Conservation (phyloP, 2,113 vertebrate species). For the Xenopus tropicalis region DNA sequence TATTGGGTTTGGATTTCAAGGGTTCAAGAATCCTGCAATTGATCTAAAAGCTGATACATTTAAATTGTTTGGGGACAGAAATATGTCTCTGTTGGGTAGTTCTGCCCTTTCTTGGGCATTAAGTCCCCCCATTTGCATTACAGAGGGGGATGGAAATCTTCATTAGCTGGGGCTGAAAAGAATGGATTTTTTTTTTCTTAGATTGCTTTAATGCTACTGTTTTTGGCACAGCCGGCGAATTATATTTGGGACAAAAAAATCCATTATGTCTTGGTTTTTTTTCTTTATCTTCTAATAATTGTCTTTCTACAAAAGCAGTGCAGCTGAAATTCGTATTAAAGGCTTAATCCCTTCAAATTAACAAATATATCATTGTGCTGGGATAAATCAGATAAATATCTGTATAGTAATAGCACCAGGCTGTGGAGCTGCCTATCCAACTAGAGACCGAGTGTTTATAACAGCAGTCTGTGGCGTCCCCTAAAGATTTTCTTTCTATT, state of each 20-base stretch:
- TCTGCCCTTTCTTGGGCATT: conserved; percentile 17
- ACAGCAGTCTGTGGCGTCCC: too few species aligned
- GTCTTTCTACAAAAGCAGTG: neutral
- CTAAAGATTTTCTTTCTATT: too few species aligned
- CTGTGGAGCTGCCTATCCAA: too few species aligned
- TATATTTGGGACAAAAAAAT: conserved; percentile 33
- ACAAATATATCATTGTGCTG: neutral
- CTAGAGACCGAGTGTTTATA: too few species aligned
- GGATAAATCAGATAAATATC: too few species aligned
- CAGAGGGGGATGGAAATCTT: conserved; percentile 35
- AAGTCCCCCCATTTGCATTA: conserved; percentile 38
- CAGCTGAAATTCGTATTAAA: neutral
- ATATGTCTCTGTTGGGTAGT: conserved; percentile 32
- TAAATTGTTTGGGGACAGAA: conserved; percentile 33
- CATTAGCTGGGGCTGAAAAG: conserved; percentile 28
- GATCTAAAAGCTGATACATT: conserved; percentile 45
- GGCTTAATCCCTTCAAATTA: neutral
- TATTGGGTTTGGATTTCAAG: conserved; percentile 41
- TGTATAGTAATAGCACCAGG: too few species aligned
- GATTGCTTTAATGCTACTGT: conserved; percentile 40
- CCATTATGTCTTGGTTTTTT: conserved; percentile 18
- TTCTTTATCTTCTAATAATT: conserved; percentile 16
- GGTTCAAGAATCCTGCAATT: conserved; percentile 36
- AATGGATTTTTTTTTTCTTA: conserved; percentile 25
- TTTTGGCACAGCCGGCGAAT: conserved; percentile 37